A percentile compares a stretch with the other conserved stretches of the same genome.
Conservation (phyloP, 2,113 vertebrate genomes). For the Clupea harengus region DNA sequence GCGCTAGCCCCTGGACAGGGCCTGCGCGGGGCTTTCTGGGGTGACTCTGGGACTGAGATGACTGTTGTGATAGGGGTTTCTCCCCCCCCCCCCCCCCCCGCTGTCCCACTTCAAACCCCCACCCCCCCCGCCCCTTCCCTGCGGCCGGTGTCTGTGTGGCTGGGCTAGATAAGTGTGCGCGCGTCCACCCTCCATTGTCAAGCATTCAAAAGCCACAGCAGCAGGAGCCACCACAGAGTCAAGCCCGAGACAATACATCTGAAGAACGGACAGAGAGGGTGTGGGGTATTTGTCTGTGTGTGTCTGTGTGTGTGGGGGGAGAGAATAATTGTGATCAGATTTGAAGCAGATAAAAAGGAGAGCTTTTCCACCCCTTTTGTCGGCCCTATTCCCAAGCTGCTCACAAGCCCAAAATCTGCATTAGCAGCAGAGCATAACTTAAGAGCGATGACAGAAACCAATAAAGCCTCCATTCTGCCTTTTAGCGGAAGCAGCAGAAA, state of each 20-base stretch:
- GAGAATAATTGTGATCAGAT: background rate
- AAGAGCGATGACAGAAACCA: background rate
- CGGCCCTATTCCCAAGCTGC: background rate
- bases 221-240: constrained; percentile 45
- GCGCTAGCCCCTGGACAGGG: background rate
- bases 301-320: constrained; percentile 40
- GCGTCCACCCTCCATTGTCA: constrained; percentile 56
- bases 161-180: constrained; percentile 41
- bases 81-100: background rate
- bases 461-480: background rate
- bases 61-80: background rate
- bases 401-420: background rate
- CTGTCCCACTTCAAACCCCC: constrained; percentile 55
- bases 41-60: background rate
- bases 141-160: background rate
- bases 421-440: background rate
- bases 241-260: constrained; percentile 59
- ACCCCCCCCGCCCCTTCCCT: background rate
- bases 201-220: constrained; percentile 51
- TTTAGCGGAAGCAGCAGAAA: background rate
- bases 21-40: background rate
- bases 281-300: constrained; percentile 46
- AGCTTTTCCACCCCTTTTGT: background rate
- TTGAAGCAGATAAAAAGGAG: background rate
- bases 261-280: constrained; percentile 37